Evolutionary conservation across 2,797 vertebrate genomes (phyloP).

Genomic region (Lycodopsis pacificus): DNA sequence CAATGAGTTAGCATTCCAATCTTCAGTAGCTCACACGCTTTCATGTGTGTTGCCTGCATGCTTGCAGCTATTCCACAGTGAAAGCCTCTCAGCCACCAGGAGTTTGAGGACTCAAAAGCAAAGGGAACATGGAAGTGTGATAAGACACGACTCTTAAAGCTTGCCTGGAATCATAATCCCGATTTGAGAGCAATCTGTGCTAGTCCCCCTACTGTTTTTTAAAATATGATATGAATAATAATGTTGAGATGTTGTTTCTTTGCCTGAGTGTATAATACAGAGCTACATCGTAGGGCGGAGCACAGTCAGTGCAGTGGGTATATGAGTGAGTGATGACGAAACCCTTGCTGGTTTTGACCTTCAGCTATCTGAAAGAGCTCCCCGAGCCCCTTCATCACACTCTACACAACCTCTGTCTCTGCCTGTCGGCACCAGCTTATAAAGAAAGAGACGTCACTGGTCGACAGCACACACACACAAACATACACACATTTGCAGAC

Average conservation of each 20-base stretch:
- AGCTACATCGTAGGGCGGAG: neutral
- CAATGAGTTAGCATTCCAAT: slow-evolving; percentile 19
- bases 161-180: neutral
- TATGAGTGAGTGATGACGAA: slow-evolving; percentile 60
- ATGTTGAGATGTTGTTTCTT: neutral
- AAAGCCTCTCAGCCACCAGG: neutral
- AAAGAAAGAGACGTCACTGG: slow-evolving; percentile 59
- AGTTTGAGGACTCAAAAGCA: slow-evolving; percentile 5
- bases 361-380: slow-evolving; percentile 64
- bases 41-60: neutral
- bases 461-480: slow-evolving; percentile 34
- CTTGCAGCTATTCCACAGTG: slow-evolving; percentile 1
- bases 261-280: neutral
- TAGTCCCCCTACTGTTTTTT: neutral
- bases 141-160: neutral
- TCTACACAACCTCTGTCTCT: slow-evolving; percentile 64
- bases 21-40: slow-evolving; percentile 10
- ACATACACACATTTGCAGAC: slow-evolving; percentile 31
- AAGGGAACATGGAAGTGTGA: neutral
- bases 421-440: slow-evolving; percentile 77
- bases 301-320: slow-evolving; percentile 5
- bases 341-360: slow-evolving; percentile 70
- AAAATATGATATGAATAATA: neutral
- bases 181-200: neutral
- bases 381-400: slow-evolving; percentile 64